Evolutionary conservation across 2,888 invertebrate species (phyloP).

Genomic region (Habrosyne pyritoides): DNA sequence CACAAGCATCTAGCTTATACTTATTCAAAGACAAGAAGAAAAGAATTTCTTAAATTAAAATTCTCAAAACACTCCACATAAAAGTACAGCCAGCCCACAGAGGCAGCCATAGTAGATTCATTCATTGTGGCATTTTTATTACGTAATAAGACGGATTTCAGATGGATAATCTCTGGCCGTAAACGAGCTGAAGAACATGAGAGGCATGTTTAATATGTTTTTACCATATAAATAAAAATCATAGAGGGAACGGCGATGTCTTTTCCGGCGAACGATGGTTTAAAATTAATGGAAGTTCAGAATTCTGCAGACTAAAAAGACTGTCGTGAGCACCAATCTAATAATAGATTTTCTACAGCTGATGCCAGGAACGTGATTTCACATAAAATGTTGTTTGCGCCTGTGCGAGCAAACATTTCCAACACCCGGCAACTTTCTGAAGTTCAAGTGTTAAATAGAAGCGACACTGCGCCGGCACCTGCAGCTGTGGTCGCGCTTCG

Average conservation of each 20-base stretch:
- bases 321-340: constrained; percentile 28
- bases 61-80: constrained; percentile 56
- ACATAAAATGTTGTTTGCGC: constrained; percentile 47
- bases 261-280: constrained; percentile 12
- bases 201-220: constrained; percentile 59
- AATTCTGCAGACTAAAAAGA: constrained; percentile 13
- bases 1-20: not conserved
- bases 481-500: not conserved
- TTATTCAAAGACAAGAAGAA: constrained; percentile 24
- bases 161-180: constrained; percentile 66
- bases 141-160: constrained; percentile 65
- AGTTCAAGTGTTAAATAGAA: constrained; percentile 36
- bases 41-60: constrained; percentile 59
- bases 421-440: constrained; percentile 25
- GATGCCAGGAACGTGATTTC: constrained; percentile 38
- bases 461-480: constrained; percentile 1
- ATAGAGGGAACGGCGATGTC: constrained; percentile 30
- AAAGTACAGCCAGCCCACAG: constrained; percentile 43
- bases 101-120: constrained; percentile 47
- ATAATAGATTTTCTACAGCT: constrained; percentile 25
- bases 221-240: constrained; percentile 52
- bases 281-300: constrained; percentile 6
- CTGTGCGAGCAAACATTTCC: constrained; percentile 27
- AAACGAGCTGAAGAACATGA: constrained; percentile 58
- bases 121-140: constrained; percentile 69